Evolutionary conservation across 2,113 vertebrate species (phyloP).

Genomic region (Bubo bubo): DNA sequence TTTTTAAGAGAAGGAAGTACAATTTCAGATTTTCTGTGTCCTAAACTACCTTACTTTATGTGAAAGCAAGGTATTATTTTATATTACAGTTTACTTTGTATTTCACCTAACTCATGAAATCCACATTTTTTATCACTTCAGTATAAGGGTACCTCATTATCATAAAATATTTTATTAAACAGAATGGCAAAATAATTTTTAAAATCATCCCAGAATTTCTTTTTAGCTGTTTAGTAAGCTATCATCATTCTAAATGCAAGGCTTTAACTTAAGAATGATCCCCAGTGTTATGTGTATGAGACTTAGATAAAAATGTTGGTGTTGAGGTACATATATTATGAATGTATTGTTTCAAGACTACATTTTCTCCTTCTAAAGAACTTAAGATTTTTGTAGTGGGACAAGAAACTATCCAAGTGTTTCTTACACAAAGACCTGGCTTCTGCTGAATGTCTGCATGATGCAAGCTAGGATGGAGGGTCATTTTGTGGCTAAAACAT

Average conservation of each 20-base stretch:
- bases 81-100: not conserved
- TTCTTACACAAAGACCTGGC: not conserved
- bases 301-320: not conserved
- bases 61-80: not conserved
- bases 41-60: not conserved
- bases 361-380: not conserved
- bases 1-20: not conserved
- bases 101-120: not conserved
- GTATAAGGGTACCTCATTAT: not conserved
- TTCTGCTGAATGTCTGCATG: not conserved
- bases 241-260: not conserved
- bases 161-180: not conserved
- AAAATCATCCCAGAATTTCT: not conserved
- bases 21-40: not conserved
- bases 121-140: not conserved
- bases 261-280: not conserved
- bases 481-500: not conserved
- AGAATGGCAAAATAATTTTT: not conserved
- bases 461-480: not conserved
- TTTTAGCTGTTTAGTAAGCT: not conserved
- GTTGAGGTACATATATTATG: not conserved
- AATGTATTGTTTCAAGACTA: not conserved
- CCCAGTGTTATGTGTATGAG: not conserved
- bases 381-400: not conserved
- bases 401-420: not conserved